Evolutionary conservation across 2,888 invertebrate species (phyloP).

Genomic region (Cactoblastis cactorum): DNA sequence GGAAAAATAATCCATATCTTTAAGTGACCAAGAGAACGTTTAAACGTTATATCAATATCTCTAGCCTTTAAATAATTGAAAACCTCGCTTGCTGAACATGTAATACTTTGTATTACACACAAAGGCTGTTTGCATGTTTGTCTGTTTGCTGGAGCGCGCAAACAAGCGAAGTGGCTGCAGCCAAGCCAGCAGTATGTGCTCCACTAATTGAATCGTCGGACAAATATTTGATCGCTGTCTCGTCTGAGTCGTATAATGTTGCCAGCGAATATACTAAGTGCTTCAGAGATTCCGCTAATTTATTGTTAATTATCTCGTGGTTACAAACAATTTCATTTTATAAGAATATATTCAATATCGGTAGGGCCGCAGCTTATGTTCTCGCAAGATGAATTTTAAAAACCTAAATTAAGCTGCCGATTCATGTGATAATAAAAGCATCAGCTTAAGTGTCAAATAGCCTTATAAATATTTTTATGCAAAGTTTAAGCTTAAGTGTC

Average conservation of each 20-base stretch:
- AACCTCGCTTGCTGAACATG: background rate
- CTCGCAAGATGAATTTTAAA: too few species aligned
- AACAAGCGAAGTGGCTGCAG: slow-evolving; percentile 14
- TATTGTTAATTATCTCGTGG: too few species aligned
- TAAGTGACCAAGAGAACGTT: background rate
- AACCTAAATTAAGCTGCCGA: too few species aligned
- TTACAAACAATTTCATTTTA: too few species aligned
- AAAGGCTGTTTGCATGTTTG: slow-evolving; percentile 10
- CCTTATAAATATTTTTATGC: too few species aligned
- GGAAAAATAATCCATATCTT: background rate
- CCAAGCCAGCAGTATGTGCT: slow-evolving; percentile 10
- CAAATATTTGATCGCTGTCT: slow-evolving; percentile 35
- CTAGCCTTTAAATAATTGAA: slow-evolving; percentile 4
- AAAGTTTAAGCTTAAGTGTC: too few species aligned
- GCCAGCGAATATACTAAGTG: slow-evolving; percentile 2
- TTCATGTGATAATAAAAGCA: too few species aligned
- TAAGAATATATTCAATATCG: too few species aligned
- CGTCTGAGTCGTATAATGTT: slow-evolving; percentile 4
- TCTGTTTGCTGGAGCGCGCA: slow-evolving; percentile 10
- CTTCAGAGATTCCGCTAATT: background rate
- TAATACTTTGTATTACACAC: slow-evolving; percentile 8
- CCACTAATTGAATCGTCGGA: slow-evolving; percentile 47
- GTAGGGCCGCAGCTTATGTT: too few species aligned
- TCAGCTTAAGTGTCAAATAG: too few species aligned
- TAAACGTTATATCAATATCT: background rate